Conservation (phyloP, 2,113 vertebrate genomes). For the Syrmaticus mikado region DNA sequence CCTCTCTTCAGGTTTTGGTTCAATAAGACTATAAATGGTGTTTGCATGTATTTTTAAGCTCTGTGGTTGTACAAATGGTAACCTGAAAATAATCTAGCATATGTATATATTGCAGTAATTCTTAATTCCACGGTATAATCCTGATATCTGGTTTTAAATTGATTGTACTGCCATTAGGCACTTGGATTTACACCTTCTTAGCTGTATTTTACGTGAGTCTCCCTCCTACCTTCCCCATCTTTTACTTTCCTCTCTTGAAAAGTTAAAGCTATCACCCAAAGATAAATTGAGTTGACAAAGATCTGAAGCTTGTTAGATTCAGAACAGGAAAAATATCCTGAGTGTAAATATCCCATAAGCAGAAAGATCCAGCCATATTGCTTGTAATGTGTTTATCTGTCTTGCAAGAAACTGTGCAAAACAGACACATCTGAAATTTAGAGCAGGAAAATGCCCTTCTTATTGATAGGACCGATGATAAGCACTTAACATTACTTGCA, state of each 20-base stretch:
- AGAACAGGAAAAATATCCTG: neutral
- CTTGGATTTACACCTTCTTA: neutral
- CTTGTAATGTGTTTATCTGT: neutral
- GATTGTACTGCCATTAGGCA: neutral
- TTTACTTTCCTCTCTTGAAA: neutral
- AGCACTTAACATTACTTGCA: neutral
- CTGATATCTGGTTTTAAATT: neutral
- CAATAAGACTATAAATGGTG: neutral
- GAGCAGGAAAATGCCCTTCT: neutral
- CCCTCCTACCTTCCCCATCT: no score
- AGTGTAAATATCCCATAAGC: neutral
- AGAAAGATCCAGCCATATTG: neutral
- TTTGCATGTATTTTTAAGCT: neutral
- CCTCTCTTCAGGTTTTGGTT: neutral
- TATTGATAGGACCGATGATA: neutral
- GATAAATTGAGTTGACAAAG: neutral
- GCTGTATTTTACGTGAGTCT: neutral
- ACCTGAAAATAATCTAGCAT: neutral
- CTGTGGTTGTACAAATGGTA: neutral
- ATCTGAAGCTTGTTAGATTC: neutral
- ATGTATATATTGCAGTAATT: neutral
- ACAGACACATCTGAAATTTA: neutral
- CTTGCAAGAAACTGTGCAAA: neutral
- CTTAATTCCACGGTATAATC: neutral
- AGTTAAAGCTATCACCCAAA: neutral